Percentiles rank a stretch among this genome's conserved stretches.
These are phyloP conservation scores for Gryllus bimaculatus DNA, from an alignment of 1,140 invertebrate genomes.

Conservation along the genomic window DNA sequence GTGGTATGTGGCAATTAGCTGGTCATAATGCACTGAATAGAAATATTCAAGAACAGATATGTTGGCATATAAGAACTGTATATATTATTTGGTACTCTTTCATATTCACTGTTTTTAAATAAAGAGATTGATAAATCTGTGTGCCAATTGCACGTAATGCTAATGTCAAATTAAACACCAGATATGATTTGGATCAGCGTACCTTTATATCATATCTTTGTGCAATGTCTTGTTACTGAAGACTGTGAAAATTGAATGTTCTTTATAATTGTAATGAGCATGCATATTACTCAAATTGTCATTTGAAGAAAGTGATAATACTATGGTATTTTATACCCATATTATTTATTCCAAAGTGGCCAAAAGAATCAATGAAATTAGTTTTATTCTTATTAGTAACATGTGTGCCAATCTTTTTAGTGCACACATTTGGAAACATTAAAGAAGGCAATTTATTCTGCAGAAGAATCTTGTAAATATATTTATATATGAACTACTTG, in stretches of 20 bases:
- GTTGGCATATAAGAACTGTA: not conserved
- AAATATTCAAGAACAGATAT: not conserved
- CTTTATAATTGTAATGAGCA: conserved; percentile 7
- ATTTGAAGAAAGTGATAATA: not conserved
- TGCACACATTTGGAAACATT: not conserved
- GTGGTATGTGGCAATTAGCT: not conserved
- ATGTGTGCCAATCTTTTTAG: conserved; percentile 4
- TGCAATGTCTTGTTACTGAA: conserved; percentile 2
- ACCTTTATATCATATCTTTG: conserved; percentile 5
- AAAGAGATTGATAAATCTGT: not conserved
- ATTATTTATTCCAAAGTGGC: conserved; percentile 5
- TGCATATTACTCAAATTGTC: conserved; percentile 21
- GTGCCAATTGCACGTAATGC: not conserved
- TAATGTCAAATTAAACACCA: conserved; percentile 5
- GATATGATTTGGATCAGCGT: not conserved
- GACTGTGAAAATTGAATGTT: conserved; percentile 2
- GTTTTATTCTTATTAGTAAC: not conserved
- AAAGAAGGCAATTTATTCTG: conserved; percentile 5
- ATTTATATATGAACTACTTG: conserved; percentile 6
- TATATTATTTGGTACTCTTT: conserved; percentile 2
- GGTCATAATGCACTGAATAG: not conserved
- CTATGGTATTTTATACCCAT: conserved; percentile 5
- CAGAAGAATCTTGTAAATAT: not conserved
- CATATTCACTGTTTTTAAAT: conserved; percentile 6
- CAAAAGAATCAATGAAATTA: conserved; percentile 2